phyloP scores from a whole-genome alignment of 2,888 invertebrate species.

The Leucoptera coffeella region DNA sequence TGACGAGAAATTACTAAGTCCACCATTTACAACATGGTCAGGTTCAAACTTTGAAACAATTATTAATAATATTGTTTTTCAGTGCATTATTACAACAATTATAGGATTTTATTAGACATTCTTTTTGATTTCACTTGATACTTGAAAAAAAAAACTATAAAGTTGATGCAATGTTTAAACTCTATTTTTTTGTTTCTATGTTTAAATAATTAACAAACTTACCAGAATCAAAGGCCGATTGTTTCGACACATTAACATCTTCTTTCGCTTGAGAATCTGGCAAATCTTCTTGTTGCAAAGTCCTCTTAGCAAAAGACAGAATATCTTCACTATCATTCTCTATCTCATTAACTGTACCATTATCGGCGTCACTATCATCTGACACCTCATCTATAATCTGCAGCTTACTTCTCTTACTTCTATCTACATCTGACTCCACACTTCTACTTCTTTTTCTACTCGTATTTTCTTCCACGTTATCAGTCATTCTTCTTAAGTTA shows the following conservation, averaged over 20 bases:
- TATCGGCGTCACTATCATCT: slow-evolving; percentile 12
- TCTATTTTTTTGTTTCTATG: too few species aligned
- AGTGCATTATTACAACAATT: too few species aligned
- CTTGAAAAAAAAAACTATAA: too few species aligned
- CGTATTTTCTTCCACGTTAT: slow-evolving; percentile 10
- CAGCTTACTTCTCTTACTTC: slow-evolving; percentile 20
- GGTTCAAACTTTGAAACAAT: too few species aligned
- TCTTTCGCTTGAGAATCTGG: slow-evolving; percentile 39
- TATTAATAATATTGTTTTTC: too few species aligned
- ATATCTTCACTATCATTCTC: slow-evolving; percentile 24
- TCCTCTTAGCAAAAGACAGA: slow-evolving; percentile 36
- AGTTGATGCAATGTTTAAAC: too few species aligned
- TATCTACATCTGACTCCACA: slow-evolving; percentile 18
- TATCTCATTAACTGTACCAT: slow-evolving; percentile 2
- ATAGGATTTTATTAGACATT: too few species aligned
- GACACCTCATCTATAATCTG: slow-evolving; percentile 25
- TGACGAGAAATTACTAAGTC: too few species aligned
- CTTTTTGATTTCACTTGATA: too few species aligned
- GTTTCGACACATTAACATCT: too few species aligned
- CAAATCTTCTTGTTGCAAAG: slow-evolving; percentile 23
- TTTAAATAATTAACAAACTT: slow-evolving; percentile 12
- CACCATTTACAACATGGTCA: too few species aligned
- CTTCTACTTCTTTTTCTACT: slow-evolving; percentile 25
- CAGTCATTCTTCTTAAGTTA: slow-evolving; percentile 29
- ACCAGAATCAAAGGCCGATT: slow-evolving; percentile 20